Evolutionary conservation across 2,113 vertebrate genomes (phyloP).

Genomic region (Gasterosteus aculeatus): DNA sequence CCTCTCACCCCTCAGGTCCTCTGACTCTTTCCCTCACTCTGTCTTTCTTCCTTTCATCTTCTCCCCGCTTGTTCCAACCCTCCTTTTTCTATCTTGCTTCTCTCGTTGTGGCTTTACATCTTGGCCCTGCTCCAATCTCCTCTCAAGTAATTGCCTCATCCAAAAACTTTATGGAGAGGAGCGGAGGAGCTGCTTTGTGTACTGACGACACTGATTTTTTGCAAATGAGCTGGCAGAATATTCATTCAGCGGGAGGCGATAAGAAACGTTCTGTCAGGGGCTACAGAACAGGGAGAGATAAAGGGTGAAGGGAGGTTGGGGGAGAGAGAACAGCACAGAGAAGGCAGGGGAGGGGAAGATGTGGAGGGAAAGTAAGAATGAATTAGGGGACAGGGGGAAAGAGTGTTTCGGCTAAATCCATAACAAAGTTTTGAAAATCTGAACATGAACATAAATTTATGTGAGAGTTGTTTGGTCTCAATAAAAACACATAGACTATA

Average conservation of each 20-base stretch:
- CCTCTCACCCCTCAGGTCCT: not conserved
- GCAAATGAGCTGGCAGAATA: conserved; percentile 67
- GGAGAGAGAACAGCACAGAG: conserved; percentile 3
- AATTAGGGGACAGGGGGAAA: not conserved
- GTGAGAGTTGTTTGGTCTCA: too few species aligned
- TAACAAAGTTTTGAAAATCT: too few species aligned
- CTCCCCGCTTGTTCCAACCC: not conserved
- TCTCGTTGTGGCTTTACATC: conserved; percentile 44
- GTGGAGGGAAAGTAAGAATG: conserved; percentile 2
- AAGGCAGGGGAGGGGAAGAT: conserved; percentile 3
- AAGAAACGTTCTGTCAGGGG: conserved; percentile 56
- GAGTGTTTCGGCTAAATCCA: conserved; percentile 4
- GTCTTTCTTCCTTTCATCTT: conserved; percentile 3
- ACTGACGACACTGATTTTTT: conserved; percentile 71
- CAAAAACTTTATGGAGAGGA: conserved; percentile 61
- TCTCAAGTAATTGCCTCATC: conserved; percentile 70
- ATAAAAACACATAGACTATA: too few species aligned
- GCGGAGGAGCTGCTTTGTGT: conserved; percentile 62
- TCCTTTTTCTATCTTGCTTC: not conserved
- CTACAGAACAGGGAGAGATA: conserved; percentile 38
- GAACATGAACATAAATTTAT: too few species aligned
- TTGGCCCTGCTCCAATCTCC: conserved; percentile 59
- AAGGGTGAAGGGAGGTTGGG: not conserved
- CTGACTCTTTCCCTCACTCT: conserved; percentile 3
- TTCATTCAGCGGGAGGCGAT: conserved; percentile 66